Evolutionary conservation across 2,797 vertebrate species (phyloP), one percentile per base, ranked within the genome.

Genomic region (Lacerta agilis): DNA sequence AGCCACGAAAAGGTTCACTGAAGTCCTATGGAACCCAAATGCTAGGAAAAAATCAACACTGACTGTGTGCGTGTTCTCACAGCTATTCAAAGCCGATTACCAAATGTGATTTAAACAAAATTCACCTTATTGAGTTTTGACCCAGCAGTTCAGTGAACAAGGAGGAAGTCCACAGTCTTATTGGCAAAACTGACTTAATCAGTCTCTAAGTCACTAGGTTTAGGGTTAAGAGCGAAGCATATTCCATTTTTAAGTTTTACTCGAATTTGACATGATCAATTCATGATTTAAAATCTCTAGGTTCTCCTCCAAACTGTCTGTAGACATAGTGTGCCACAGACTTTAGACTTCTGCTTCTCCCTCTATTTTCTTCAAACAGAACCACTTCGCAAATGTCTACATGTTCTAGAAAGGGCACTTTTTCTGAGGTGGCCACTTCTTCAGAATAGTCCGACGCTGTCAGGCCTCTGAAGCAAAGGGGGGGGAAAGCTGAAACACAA

Each of bases 401-500:
- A 97, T 96, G 98, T 98, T 98, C 98, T 99, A 99, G 96, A 95
- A 97, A 96, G 97, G 94, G 96, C 93, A 95, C 93, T 93, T 97
- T 96, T 97, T 97, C 95, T 96, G 97, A 97, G 97, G 97, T 96
- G 98, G 99, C 98, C 98, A 97, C 98, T 98, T 99, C 98, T 99
- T 99, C 98, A 97, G 98, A 99, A 98, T 97, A 99, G 98, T 99
- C 98, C 97, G 98, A 98, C 97, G 98, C 97, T 97, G 97, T 98
- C 98, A 98, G 98, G 98, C 98, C 98, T 99, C 97, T 98, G 98
- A 98, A 98, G 98, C 98, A 97, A 96, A 97, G 95, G 97, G 97
- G 97, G 96, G 97, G 91, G 95, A 98, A 97, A 99, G 98, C 98
- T 99, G 98, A 99, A 99, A 99, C 97, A 98, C 98, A 99, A 99